Evolutionary conservation across 2,888 invertebrate species (phyloP).

Genomic region (Laspeyria flexula): DNA sequence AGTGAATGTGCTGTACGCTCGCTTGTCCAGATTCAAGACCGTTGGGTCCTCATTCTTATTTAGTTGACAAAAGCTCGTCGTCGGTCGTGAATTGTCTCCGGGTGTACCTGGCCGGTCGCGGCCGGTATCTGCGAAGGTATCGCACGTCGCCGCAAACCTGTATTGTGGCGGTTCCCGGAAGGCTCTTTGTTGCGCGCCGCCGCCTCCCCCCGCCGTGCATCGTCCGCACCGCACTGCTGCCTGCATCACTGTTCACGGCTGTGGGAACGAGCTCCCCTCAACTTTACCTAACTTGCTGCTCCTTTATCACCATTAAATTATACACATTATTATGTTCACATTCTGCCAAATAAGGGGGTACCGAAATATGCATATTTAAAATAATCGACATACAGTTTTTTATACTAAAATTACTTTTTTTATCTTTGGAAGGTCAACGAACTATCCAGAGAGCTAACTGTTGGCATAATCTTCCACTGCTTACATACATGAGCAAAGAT

Average conservation of each 20-base stretch:
- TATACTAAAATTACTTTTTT: too few species aligned
- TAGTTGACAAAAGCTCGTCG: conserved; percentile 70
- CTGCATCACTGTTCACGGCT: conserved; percentile 50
- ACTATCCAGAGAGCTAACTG: conserved; percentile 23
- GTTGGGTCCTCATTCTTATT: conserved; percentile 62
- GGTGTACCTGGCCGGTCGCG: conserved; percentile 68
- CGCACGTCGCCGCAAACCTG: conserved; percentile 85
- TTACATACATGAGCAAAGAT: conserved; percentile 16
- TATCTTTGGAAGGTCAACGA: conserved; percentile 33
- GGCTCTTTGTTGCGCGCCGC: conserved; percentile 81
- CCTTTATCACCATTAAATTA: conserved; percentile 31
- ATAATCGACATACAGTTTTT: too few species aligned
- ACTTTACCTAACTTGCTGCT: conserved; percentile 47
- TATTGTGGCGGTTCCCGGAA: conserved; percentile 85
- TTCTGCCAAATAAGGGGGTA: too few species aligned
- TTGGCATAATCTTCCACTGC: neutral
- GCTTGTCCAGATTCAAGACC: conserved; percentile 42
- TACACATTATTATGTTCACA: conserved; percentile 15
- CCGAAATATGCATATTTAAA: too few species aligned
- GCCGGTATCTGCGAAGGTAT: conserved; percentile 83
- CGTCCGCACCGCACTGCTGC: conserved; percentile 44
- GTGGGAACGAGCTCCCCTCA: conserved; percentile 61
- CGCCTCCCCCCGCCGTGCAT: conserved; percentile 50
- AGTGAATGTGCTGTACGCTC: neutral
- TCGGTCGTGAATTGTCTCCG: conserved; percentile 49